Percentiles rank a stretch among this genome's conserved stretches.
These are phyloP conservation scores for Sigmodon hispidus DNA, from an alignment of 2,113 vertebrate genomes.

Conservation along the genomic window DNA sequence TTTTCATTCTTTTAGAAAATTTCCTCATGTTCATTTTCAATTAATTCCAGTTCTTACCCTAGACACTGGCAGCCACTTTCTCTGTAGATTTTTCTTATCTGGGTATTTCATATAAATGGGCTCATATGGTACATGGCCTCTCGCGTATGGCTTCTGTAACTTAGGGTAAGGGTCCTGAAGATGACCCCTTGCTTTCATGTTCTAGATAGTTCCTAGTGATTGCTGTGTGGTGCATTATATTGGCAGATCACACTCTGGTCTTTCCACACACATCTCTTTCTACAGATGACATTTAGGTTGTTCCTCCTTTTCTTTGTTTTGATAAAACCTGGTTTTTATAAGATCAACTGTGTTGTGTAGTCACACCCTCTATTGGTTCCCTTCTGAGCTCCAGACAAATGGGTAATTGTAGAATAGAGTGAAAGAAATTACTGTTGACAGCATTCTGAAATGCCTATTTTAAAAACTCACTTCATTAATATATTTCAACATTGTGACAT, in stretches of 20 bases:
- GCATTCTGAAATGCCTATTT: background rate
- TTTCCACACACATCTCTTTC: background rate
- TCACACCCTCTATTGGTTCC: constrained; percentile 37
- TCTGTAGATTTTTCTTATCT: constrained; percentile 35
- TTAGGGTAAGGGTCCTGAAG: background rate
- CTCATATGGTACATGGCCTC: background rate
- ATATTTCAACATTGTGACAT: background rate
- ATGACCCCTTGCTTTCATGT: background rate
- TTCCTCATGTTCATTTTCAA: background rate
- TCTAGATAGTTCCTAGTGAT: background rate
- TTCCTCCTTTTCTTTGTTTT: background rate
- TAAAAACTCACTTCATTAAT: background rate
- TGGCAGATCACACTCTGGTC: background rate
- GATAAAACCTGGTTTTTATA: constrained; percentile 74
- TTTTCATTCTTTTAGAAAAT: constrained; percentile 17
- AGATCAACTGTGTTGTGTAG: constrained; percentile 30
- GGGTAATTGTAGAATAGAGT: constrained; percentile 37
- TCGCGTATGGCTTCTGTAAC: background rate
- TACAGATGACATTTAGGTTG: background rate
- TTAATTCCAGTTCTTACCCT: background rate
- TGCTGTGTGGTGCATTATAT: background rate
- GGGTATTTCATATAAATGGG: background rate
- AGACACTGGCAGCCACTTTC: background rate
- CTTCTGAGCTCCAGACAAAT: constrained; percentile 27
- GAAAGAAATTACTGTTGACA: constrained; percentile 38